Conservation (phyloP, 30 jellyfish, hydroid and myxozoan genomes). For the Nemopilema nomurai region DNA sequence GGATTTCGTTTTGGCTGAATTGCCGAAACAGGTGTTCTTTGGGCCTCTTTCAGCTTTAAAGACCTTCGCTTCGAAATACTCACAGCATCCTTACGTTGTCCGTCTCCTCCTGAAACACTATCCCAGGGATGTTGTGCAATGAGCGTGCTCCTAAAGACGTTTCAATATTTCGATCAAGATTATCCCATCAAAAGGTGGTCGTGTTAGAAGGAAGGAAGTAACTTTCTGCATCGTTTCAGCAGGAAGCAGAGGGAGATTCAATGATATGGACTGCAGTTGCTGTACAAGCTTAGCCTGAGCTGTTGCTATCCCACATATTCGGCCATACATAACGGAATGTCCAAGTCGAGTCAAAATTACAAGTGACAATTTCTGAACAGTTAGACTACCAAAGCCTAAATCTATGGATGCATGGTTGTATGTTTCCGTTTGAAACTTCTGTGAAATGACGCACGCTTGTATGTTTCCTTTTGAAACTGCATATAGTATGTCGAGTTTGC, state of each 20-base stretch:
- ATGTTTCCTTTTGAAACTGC: conserved; percentile 43
- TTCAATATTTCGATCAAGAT: background rate
- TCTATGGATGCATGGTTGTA: conserved; percentile 33
- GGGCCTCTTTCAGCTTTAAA: conserved; percentile 2
- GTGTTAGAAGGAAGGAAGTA: too few relatives aligned
- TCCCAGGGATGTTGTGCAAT: conserved; percentile 60
- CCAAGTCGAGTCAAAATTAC: conserved; percentile 21
- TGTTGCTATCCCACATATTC: conserved; percentile 45
- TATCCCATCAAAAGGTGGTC: background rate
- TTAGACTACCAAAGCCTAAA: conserved; percentile 10
- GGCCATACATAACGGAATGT: conserved; percentile 19
- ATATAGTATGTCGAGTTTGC: conserved; percentile 17
- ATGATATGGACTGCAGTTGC: background rate
- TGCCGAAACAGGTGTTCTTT: background rate
- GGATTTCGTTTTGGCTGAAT: conserved; percentile 36
- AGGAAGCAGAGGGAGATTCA: conserved; percentile 32
- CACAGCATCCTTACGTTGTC: background rate
- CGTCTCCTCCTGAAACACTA: conserved; percentile 49
- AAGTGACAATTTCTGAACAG: conserved; percentile 34
- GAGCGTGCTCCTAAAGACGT: background rate
- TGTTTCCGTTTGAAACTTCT: conserved; percentile 45
- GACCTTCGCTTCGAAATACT: conserved; percentile 38
- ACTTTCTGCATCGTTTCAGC: background rate
- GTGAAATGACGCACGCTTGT: too few relatives aligned
- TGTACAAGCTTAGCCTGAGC: conserved; percentile 48